A percentile compares a stretch with the other conserved stretches of the same genome.
Evolutionary conservation across 1,140 invertebrate genomes (phyloP).

Genomic region (Diabrotica virgifera): DNA sequence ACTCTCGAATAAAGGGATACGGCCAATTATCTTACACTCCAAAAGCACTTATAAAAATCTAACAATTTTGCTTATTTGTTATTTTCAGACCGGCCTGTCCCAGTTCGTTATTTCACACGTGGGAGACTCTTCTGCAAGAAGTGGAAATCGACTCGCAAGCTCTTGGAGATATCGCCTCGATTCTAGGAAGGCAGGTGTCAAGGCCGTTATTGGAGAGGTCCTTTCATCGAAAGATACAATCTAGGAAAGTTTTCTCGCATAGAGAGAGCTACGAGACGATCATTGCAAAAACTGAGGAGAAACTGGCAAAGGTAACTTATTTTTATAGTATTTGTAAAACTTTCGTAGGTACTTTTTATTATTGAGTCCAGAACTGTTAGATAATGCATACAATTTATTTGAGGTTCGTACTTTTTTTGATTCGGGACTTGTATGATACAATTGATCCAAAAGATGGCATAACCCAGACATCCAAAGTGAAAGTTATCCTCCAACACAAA

Average conservation of each 20-base stretch:
- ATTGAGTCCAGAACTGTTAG: too few relatives aligned
- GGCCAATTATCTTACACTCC: too few relatives aligned
- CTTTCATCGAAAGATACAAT: constrained; percentile 90
- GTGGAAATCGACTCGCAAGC: constrained; percentile 90
- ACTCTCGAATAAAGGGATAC: too few relatives aligned
- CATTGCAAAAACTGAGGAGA: constrained; percentile 84
- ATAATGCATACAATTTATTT: too few relatives aligned
- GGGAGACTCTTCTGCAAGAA: constrained; percentile 89
- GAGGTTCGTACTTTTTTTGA: too few relatives aligned
- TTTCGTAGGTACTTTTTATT: too few relatives aligned
- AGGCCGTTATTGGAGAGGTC: constrained; percentile 84
- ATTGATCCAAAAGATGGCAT: too few relatives aligned
- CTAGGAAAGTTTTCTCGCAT: constrained; percentile 87
- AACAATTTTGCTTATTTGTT: not conserved
- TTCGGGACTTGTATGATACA: too few relatives aligned
- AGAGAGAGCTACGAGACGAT: constrained; percentile 89
- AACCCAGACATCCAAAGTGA: too few relatives aligned
- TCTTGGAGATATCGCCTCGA: constrained; percentile 82
- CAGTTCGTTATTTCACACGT: constrained; percentile 81
- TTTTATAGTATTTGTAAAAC: too few relatives aligned
- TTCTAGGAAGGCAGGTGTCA: constrained; percentile 79
- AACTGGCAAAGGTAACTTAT: constrained; percentile 71
- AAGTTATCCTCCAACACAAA: too few relatives aligned
- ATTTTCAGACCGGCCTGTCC: constrained; percentile 69
- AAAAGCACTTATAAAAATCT: too few relatives aligned